These are phyloP conservation scores for Trichonephila clavipes DNA, from an alignment of 1,140 invertebrate species.

Conservation along the genomic window DNA sequence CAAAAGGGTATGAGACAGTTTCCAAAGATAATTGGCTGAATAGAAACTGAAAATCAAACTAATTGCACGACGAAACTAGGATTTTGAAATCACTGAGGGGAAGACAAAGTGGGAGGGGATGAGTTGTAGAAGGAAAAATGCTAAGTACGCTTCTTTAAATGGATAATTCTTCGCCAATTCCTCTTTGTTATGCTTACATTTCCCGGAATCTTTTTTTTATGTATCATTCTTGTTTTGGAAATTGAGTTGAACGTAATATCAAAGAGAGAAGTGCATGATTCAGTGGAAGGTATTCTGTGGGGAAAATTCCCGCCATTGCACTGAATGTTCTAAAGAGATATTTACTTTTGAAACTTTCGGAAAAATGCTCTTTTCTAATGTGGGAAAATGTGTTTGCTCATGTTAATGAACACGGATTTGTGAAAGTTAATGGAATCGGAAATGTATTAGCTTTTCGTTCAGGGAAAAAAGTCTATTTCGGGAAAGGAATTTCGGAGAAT, in stretches of 20 bases:
- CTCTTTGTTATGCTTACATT: constrained; percentile 15
- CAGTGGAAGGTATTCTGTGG: not conserved
- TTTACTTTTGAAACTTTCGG: not conserved
- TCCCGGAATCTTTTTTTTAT: constrained; percentile 10
- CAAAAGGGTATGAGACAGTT: constrained; percentile 37
- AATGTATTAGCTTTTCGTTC: not conserved
- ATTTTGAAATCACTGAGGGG: constrained; percentile 14
- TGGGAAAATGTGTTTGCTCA: not conserved
- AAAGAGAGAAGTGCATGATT: not conserved
- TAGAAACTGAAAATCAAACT: constrained; percentile 60
- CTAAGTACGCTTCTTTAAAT: constrained; percentile 28
- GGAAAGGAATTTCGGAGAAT: not conserved
- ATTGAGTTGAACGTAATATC: constrained; percentile 13
- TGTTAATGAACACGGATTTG: constrained; percentile 19
- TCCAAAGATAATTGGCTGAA: constrained; percentile 65
- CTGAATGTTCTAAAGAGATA: not conserved
- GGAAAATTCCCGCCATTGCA: not conserved
- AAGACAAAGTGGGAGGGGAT: not conserved
- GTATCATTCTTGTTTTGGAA: not conserved
- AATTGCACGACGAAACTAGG: constrained; percentile 52
- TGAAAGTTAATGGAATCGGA: constrained; percentile 9
- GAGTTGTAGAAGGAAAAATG: not conserved
- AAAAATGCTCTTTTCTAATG: constrained; percentile 11
- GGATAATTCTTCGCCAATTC: not conserved
- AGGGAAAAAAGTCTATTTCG: not conserved